Evolutionary conservation across 2,797 vertebrate species (phyloP), one percentile per base, ranked within the genome.

Genomic region (Picus viridis): DNA sequence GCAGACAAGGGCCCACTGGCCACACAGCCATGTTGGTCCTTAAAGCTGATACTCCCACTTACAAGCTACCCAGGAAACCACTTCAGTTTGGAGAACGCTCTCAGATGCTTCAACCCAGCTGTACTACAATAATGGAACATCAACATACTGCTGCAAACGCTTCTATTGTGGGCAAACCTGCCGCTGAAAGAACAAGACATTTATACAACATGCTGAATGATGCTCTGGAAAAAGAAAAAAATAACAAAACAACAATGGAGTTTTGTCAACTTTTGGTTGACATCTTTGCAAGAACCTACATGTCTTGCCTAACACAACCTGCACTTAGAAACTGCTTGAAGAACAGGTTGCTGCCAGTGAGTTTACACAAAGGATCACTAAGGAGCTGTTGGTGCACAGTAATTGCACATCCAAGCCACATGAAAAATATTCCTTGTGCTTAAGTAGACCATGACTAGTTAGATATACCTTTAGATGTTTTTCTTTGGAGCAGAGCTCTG

Each of bases 281-380:
- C 22, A 71, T 41, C 59, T 70, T 16, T 81, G 43, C 67, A 83
- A 81, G 71, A 86, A 74, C 34, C 3, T 58, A 29, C 49, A 34
- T 20, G 57, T 57, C 41, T 56, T 70, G 45, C 49, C 62, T 88
- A 86, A 83, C 24, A 72, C 5, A 45, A 92, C 56, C 36, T 56
- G 67, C n/a, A 32, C 34, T 81, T 74, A 68, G 61, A 77, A 58
- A 29, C 17, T 68, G 13, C 53, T 54, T 88, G 54, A 93, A 90
- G 54, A 74, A 71, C 24, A 65, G 45, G 59, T 59, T 85, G 68
- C 58, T 85, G 71, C 32, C 82, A 69, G 16, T 30, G 58, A 65
- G 29, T 81, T 93, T 83, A 83, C 51, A 83, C 7, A 75, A 85
- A 23, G 12, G 16, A 80, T 54, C 29, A 71, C 39, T 68, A 85